Evolutionary conservation across 1,140 invertebrate genomes (phyloP).

Genomic region (Aphidius gifuensis): DNA sequence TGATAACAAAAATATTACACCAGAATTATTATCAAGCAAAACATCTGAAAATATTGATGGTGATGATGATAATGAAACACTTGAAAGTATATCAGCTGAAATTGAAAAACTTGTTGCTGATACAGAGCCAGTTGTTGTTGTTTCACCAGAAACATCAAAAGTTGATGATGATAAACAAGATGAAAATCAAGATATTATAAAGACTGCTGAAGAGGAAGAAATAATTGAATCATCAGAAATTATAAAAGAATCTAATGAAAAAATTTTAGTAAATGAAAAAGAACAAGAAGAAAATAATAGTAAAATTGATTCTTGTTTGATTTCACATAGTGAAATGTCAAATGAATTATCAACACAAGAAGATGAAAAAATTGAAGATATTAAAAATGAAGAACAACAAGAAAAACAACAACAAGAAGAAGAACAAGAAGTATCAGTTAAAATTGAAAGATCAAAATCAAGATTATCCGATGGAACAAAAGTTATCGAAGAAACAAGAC

Average conservation of each 20-base stretch:
- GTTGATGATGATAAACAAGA: background rate
- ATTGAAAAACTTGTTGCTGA: constrained; percentile 40
- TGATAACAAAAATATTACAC: constrained; percentile 3
- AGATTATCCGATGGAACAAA: too few relatives aligned
- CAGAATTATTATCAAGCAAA: constrained; percentile 14
- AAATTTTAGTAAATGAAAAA: background rate
- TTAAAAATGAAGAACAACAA: too few relatives aligned
- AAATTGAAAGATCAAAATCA: too few relatives aligned
- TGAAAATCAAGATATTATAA: background rate
- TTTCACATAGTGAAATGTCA: too few relatives aligned
- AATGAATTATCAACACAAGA: too few relatives aligned
- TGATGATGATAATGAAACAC: constrained; percentile 37
- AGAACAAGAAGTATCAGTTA: too few relatives aligned
- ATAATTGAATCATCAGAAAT: background rate
- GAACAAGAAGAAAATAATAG: background rate
- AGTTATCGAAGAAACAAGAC: too few relatives aligned
- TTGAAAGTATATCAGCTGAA: constrained; percentile 45
- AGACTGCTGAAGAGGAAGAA: background rate
- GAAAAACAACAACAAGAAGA: too few relatives aligned
- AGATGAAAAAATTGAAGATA: too few relatives aligned
- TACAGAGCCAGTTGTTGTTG: background rate
- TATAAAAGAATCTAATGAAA: constrained; percentile 12
- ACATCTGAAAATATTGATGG: background rate
- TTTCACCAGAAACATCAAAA: constrained; percentile 2
- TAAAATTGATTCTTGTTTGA: too few relatives aligned